Base-by-base conservation (phyloP, 1,140 invertebrate species). In the Diabrotica undecimpunctata region DNA sequence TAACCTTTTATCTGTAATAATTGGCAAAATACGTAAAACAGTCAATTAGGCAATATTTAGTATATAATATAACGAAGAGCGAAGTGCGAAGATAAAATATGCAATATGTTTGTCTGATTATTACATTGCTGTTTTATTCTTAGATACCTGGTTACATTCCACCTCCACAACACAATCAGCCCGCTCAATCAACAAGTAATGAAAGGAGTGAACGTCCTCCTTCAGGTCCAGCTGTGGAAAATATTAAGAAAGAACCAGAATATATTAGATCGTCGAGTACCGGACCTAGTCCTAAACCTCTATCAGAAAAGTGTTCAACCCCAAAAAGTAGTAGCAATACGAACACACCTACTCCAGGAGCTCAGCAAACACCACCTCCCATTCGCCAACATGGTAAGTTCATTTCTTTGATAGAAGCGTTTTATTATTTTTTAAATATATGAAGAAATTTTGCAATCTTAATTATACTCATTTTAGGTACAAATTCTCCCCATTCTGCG, bases 211-310 rank as follows among this genome's bases (percentile, higher is more conserved):
- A 77, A 8, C 51, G 74, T n/a, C 74, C 74, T 5, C 67, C 72
- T 37, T 76, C 76, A 2, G 70, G 71, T 8, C 68, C 73, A 6
- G 51, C 70, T 2, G 50, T 74, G 7, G 71, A 74, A 8, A 67
- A 54, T 54, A 90, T 91, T 58, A 91, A 91, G 70, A 90, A 90
- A 68, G 89, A 91, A 77, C 65, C 75, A 12, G 78, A 80, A 63
- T 83, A 81, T 77, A 81, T 61, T 6, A 57, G 68, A 14, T 66
- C 68, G 10, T 66, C 74, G 7, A 68, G 70, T 5, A 72, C 69
- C 35, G 70, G 70, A 52, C 61, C 72, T 10, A 70, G 66, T 36
- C 66, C 66, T 7, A 75, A 72, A 67, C 71, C 74, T 5, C 14
- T 35, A 11, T 74, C 71, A 8, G 68, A 72, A 52, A 76, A 77